phyloP scores from a whole-genome alignment of 2,888 invertebrate species.

The Watsonalla binaria region DNA sequence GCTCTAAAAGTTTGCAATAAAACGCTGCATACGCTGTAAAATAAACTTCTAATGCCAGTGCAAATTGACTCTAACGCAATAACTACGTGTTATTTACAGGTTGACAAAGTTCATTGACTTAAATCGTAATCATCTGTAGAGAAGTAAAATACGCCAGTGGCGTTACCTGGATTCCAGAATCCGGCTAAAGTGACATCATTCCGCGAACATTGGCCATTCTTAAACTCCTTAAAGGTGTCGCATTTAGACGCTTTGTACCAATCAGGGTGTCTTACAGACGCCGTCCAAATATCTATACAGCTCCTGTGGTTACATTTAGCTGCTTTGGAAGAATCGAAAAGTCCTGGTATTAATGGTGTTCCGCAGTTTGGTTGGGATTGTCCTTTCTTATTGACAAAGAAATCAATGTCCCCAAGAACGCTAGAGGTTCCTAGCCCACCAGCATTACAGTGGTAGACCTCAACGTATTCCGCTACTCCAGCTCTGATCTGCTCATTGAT shows the following conservation, averaged over 20 bases:
- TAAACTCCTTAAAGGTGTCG: slow-evolving; percentile 50
- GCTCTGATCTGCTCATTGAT: slow-evolving; percentile 68
- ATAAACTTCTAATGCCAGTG: too few species aligned
- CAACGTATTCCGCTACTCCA: slow-evolving; percentile 79
- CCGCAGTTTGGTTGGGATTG: slow-evolving; percentile 75
- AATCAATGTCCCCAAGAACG: slow-evolving; percentile 76
- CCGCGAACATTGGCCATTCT: slow-evolving; percentile 39
- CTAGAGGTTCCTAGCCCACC: slow-evolving; percentile 71
- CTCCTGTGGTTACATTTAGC: slow-evolving; percentile 63
- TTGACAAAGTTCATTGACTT: slow-evolving; percentile 3
- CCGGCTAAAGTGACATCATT: slow-evolving; percentile 54
- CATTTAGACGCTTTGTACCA: slow-evolving; percentile 57
- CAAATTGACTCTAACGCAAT: too few species aligned
- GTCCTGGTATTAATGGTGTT: slow-evolving; percentile 50
- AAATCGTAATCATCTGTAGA: slow-evolving; percentile 48
- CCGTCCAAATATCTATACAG: slow-evolving; percentile 56
- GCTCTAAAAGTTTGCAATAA: too few species aligned
- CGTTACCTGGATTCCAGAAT: slow-evolving; percentile 60
- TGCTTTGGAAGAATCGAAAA: slow-evolving; percentile 56
- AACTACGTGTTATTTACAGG: too few species aligned
- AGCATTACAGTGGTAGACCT: slow-evolving; percentile 80
- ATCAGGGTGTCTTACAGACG: slow-evolving; percentile 48
- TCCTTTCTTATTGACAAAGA: slow-evolving; percentile 80
- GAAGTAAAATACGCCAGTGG: slow-evolving; percentile 59
- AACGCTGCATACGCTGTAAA: too few species aligned